Percentiles rank a stretch among this genome's conserved stretches.
phyloP scores from a whole-genome alignment of 2,888 invertebrate species.

The Lymantria monacha region DNA sequence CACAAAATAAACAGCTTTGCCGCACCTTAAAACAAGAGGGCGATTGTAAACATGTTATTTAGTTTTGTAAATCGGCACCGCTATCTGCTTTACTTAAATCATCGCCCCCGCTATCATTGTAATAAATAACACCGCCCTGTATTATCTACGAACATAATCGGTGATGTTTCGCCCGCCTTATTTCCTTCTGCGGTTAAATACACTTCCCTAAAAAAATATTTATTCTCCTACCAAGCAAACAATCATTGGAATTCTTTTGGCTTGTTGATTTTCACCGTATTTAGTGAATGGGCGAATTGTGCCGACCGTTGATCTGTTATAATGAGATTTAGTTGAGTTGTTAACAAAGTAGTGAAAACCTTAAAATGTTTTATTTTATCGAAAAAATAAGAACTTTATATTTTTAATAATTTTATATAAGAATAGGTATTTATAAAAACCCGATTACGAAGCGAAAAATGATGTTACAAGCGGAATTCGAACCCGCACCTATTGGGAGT shows the following conservation, averaged over 20 bases:
- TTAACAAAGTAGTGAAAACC: background rate
- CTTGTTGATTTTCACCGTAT: slow-evolving; percentile 46
- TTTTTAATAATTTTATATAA: too few species aligned
- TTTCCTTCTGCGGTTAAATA: slow-evolving; percentile 68
- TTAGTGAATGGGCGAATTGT: slow-evolving; percentile 29
- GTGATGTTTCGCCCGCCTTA: slow-evolving; percentile 65
- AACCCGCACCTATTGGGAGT: too few species aligned
- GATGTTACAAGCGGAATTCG: too few species aligned
- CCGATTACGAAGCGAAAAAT: too few species aligned
- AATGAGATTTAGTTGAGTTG: slow-evolving; percentile 9
- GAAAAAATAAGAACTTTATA: too few species aligned
- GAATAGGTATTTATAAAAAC: too few species aligned
- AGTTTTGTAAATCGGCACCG: slow-evolving; percentile 60
- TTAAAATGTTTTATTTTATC: too few species aligned
- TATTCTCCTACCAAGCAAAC: slow-evolving; percentile 47
- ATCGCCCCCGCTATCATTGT: slow-evolving; percentile 66
- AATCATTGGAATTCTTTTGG: slow-evolving; percentile 38
- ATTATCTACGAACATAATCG: slow-evolving; percentile 71
- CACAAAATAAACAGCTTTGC: background rate
- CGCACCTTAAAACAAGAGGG: background rate
- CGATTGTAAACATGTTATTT: slow-evolving; percentile 57
- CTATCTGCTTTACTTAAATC: slow-evolving; percentile 75
- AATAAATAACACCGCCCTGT: slow-evolving; percentile 63
- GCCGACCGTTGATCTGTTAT: slow-evolving; percentile 19
- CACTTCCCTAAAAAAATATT: slow-evolving; percentile 65